Percentiles rank a stretch among this genome's conserved stretches.
phyloP scores from a whole-genome alignment of 2,888 invertebrate species.

The Cataglyphis livida region DNA sequence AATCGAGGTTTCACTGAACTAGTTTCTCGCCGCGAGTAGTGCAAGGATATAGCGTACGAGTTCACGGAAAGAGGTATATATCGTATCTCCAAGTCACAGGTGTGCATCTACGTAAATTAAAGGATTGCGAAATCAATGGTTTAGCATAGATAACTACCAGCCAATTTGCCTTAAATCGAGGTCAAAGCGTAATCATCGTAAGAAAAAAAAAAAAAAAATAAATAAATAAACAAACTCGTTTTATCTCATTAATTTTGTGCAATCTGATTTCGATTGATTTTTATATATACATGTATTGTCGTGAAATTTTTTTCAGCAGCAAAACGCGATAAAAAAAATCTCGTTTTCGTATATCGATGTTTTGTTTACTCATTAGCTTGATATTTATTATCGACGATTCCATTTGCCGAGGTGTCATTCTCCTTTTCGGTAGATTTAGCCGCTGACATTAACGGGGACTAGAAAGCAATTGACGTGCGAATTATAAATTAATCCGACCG shows the following conservation, averaged over 20 bases:
- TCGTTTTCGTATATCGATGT: not conserved
- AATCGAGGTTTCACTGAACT: constrained; percentile 76
- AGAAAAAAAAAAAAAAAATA: constrained; percentile 13
- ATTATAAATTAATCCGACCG: constrained; percentile 30
- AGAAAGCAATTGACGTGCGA: constrained; percentile 25
- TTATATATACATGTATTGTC: not conserved
- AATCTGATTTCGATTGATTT: not conserved
- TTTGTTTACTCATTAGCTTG: not conserved
- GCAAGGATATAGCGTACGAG: constrained; percentile 76
- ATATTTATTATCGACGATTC: not conserved
- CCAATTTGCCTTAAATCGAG: constrained; percentile 42
- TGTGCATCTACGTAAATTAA: constrained; percentile 37
- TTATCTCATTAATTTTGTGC: not conserved
- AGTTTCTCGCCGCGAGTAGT: constrained; percentile 72
- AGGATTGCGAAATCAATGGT: constrained; percentile 27
- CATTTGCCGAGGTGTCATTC: constrained; percentile 16
- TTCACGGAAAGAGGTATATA: constrained; percentile 52
- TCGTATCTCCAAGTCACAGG: constrained; percentile 24
- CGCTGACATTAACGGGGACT: not conserved
- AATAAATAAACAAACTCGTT: constrained; percentile 3
- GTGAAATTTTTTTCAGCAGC: not conserved
- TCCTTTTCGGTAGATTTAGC: constrained; percentile 7
- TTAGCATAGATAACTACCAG: constrained; percentile 44
- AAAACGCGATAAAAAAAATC: not conserved
- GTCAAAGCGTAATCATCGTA: constrained; percentile 6